These are phyloP conservation scores for Drosophila lacertosa DNA, from an alignment of 1,140 invertebrate species.

Conservation along the genomic window DNA sequence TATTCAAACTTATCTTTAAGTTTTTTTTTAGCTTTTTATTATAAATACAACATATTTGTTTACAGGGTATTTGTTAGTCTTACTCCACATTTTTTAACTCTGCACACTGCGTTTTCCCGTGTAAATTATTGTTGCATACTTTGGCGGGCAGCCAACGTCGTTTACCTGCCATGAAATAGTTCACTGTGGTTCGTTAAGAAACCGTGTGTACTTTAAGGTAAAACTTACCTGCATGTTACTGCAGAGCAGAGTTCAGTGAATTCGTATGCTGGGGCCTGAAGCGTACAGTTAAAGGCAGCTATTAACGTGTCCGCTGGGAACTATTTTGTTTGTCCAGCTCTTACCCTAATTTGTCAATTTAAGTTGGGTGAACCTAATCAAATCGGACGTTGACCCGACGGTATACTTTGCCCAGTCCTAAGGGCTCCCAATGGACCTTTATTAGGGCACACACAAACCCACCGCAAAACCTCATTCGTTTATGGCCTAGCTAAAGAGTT, in stretches of 20 bases:
- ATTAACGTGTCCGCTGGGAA: conserved; percentile 29
- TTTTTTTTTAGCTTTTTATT: too few species aligned
- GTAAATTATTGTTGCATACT: conserved; percentile 66
- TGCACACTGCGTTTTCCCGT: conserved; percentile 52
- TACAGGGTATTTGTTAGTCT: conserved; percentile 12
- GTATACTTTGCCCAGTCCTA: background rate
- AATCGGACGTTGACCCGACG: conserved; percentile 51
- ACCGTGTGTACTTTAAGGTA: background rate
- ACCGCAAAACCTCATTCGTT: conserved; percentile 43
- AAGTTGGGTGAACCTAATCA: conserved; percentile 38
- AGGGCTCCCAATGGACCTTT: conserved; percentile 9
- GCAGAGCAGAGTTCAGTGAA: conserved; percentile 20
- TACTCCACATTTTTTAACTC: background rate
- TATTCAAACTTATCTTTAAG: too few species aligned
- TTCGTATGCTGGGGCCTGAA: conserved; percentile 17
- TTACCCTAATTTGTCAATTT: conserved; percentile 48
- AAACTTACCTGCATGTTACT: background rate
- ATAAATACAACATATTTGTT: too few species aligned
- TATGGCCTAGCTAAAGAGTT: conserved; percentile 8
- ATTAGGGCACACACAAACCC: conserved; percentile 2
- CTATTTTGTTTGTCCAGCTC: conserved; percentile 14
- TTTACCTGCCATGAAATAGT: conserved; percentile 42
- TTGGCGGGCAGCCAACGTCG: conserved; percentile 45
- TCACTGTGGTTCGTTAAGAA: conserved; percentile 6
- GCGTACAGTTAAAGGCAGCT: conserved; percentile 17